Base-by-base conservation (phyloP, 2,888 invertebrate genomes). In the Temnothorax ravouxi region DNA sequence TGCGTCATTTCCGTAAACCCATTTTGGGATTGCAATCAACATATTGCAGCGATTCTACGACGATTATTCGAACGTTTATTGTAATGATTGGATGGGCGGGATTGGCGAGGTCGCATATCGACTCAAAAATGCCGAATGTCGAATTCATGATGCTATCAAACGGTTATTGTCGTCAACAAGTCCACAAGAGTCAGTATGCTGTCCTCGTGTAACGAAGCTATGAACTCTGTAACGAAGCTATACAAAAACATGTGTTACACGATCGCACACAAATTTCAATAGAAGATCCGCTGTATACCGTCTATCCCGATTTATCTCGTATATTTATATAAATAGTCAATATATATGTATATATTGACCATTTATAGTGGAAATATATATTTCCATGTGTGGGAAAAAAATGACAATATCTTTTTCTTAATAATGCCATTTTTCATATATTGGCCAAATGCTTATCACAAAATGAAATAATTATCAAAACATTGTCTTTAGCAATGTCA, bases 71-170 rank as follows among this genome's bases (percentile, higher is more conserved):
- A 72, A 47, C 72, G 50, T 77, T 67, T 77, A 77, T 77, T 72
- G 71, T 82, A 82, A 84, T 82, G 74, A 84, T 84, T 52, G 82
- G 82, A 74, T 67, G 66, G 41, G 25, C 44, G 34, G 59, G 67
- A 74, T 74, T 61, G 71, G 74, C 72, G 84, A 71, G 59, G 71
- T 76, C 62, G 66, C 52, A n/a, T 76, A 61, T 72, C 67, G 56
- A 64, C 56, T 77, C 25, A 69, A 79, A 83, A 86, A 79, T 62
- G 71, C 56, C 59, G 66, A 75, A 84, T 80, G 79, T 83, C 74
- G 82, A 88, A 86, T 85, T 86, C 83, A 64, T 80, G 81, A 86
- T 75, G 67, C 71, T 79, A 86, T 87, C 83, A 84, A 84, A 66
- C 81, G 62, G 80, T 61, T 69, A 61, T 81, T 71, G 71, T 84